Evolutionary conservation across 1,140 invertebrate species (phyloP), one percentile per base, ranked within the genome.

Genomic region (Maconellicoccus hirsutus): DNA sequence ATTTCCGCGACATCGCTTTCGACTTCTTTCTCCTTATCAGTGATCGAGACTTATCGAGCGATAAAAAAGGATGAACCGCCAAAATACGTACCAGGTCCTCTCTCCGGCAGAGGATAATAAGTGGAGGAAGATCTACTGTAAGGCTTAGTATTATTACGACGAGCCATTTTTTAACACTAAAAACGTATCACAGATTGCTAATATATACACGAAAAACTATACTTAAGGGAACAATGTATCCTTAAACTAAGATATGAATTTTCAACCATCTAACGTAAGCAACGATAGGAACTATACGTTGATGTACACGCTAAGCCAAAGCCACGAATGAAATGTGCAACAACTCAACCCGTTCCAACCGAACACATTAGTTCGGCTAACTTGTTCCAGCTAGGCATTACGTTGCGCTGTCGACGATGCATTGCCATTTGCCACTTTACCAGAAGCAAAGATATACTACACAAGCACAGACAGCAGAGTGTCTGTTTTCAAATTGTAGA

Each of bases 11-110:
- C n/a, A n/a, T n/a, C n/a, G n/a, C n/a, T n/a, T n/a, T 33, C 29
- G 29, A n/a, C n/a, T 33, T 33, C 29, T 33, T 33, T 12, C 29
- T 33, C 29, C 29, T 33, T 33, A 33, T 33, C 29, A 33, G 29
- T 33, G 4, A 33, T 12, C 12, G 12, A 33, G 12, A 33, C 29
- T 33, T 33, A 33, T 33, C 29, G 29, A 33, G 12, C 29, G 3
- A 16, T 52, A 16, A 52, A 16, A 52, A 3, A 52, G 10, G 12
- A 38, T 38, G 33, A 38, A 38, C 14, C 42, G 42, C 42, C 42
- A 19, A 52, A 52, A 39, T 23, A 74, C 73, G 59, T 70, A 74
- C 73, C 72, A 70, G 73, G 73, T 23, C 73, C 73, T 59, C 73
- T 71, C 42, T 74, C 73, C 0, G 73, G 73, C 21, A 74, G 39